A percentile compares a stretch with the other conserved stretches of the same genome.
These are phyloP conservation scores for Eriosoma lanigerum DNA, from an alignment of 1,140 invertebrate genomes.

Conservation along the genomic window DNA sequence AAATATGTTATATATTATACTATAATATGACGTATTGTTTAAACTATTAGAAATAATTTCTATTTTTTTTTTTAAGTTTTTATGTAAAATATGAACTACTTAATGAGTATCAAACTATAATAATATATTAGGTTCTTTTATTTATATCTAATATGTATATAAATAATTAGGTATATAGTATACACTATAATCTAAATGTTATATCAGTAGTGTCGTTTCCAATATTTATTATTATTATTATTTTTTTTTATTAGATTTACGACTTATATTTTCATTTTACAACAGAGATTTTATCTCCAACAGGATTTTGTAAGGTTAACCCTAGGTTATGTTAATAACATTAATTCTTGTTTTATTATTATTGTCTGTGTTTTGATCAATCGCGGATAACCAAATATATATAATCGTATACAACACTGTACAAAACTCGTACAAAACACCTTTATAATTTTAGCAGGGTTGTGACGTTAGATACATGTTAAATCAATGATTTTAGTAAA, in stretches of 20 bases:
- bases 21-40: too few species aligned
- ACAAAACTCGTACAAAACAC: too few species aligned
- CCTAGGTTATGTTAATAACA: constrained; percentile 27
- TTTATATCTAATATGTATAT: too few species aligned
- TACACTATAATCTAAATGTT: background rate
- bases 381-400: constrained; percentile 2
- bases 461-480: background rate
- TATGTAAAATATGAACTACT: background rate
- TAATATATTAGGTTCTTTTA: too few species aligned
- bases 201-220: constrained; percentile 19
- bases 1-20: too few species aligned
- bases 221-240: constrained; percentile 9
- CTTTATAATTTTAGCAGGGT: background rate
- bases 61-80: background rate
- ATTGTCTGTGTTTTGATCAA: constrained; percentile 1
- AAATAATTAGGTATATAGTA: too few species aligned
- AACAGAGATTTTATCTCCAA: constrained; percentile 13
- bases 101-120: too few species aligned
- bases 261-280: constrained; percentile 16
- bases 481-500: background rate
- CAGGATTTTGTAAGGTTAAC: constrained; percentile 28
- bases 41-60: background rate
- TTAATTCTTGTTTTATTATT: constrained; percentile 14
- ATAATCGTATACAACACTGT: too few species aligned
- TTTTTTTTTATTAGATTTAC: constrained; percentile 17